Conservation (phyloP, 2,888 invertebrate species). For the Papilio elwesi region DNA sequence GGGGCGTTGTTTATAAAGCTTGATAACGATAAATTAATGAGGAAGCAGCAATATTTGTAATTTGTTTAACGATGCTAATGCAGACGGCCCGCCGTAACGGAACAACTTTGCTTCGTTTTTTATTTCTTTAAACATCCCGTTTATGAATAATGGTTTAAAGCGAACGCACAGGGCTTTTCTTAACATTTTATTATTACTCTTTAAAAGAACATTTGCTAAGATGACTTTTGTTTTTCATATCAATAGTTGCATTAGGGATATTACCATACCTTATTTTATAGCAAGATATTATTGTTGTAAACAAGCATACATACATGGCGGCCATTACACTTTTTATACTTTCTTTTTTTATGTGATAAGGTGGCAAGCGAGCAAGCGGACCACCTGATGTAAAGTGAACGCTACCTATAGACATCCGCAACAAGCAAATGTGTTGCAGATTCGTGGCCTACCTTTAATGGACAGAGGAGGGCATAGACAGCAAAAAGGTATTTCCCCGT, state of each 20-base stretch:
- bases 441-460: too few relatives aligned
- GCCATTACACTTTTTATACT: too few relatives aligned
- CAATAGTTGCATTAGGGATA: neutral
- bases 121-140: slow-evolving; percentile 23
- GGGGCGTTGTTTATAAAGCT: slow-evolving; percentile 38
- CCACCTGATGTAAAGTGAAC: too few relatives aligned
- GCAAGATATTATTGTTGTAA: neutral
- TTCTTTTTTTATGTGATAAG: too few relatives aligned
- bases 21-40: slow-evolving; percentile 50
- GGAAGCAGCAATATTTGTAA: slow-evolving; percentile 52
- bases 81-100: slow-evolving; percentile 34
- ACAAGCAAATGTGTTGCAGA: too few relatives aligned
- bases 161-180: neutral
- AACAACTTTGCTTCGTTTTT: slow-evolving; percentile 27
- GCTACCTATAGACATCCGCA: too few relatives aligned
- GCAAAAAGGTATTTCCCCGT: too few relatives aligned
- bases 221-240: neutral
- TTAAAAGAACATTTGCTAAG: neutral
- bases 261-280: neutral
- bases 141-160: slow-evolving; percentile 24
- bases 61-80: slow-evolving; percentile 50
- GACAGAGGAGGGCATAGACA: too few relatives aligned
- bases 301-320: too few relatives aligned
- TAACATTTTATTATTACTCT: slow-evolving; percentile 9
- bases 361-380: too few relatives aligned